phyloP scores from a whole-genome alignment of 2,113 vertebrate genomes.

The Cebidichthys violaceus region DNA sequence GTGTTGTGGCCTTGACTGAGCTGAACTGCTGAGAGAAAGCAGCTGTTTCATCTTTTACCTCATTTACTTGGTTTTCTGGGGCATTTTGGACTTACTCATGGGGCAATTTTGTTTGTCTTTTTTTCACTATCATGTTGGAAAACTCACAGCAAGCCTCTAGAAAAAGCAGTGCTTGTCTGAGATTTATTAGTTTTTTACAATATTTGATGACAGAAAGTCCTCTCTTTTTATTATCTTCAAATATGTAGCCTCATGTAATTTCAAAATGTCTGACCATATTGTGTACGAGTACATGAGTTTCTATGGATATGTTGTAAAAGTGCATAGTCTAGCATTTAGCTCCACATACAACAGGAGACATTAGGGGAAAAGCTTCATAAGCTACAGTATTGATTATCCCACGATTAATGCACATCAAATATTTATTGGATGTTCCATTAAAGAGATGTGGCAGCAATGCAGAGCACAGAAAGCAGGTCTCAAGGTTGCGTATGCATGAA shows the following conservation, averaged over 20 bases:
- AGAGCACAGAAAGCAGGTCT: slow-evolving; percentile 32
- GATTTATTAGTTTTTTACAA: slow-evolving; percentile 20
- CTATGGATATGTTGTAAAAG: background rate
- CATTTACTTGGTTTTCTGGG: background rate
- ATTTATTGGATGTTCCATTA: slow-evolving; percentile 66
- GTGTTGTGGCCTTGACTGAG: slow-evolving; percentile 3
- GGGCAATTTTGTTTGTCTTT: slow-evolving; percentile 3
- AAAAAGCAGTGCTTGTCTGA: background rate
- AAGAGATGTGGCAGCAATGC: slow-evolving; percentile 39
- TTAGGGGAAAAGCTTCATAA: slow-evolving; percentile 25
- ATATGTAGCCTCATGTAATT: background rate
- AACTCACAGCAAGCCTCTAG: slow-evolving; percentile 2
- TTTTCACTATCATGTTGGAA: background rate
- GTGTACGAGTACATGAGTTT: background rate
- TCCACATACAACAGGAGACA: slow-evolving; percentile 15
- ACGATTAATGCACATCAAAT: slow-evolving; percentile 66
- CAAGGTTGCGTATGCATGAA: background rate
- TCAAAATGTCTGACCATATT: background rate
- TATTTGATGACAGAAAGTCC: background rate
- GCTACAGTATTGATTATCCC: slow-evolving; percentile 51
- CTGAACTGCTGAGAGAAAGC: slow-evolving; percentile 15
- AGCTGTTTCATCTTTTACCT: slow-evolving; percentile 23
- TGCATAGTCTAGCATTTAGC: slow-evolving; percentile 17
- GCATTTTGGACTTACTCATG: background rate
- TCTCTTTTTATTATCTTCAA: slow-evolving; percentile 12